Percentiles rank a stretch among this genome's conserved stretches.
phyloP scores from a whole-genome alignment of 2,888 invertebrate genomes.

The Oscheius sp. region DNA sequence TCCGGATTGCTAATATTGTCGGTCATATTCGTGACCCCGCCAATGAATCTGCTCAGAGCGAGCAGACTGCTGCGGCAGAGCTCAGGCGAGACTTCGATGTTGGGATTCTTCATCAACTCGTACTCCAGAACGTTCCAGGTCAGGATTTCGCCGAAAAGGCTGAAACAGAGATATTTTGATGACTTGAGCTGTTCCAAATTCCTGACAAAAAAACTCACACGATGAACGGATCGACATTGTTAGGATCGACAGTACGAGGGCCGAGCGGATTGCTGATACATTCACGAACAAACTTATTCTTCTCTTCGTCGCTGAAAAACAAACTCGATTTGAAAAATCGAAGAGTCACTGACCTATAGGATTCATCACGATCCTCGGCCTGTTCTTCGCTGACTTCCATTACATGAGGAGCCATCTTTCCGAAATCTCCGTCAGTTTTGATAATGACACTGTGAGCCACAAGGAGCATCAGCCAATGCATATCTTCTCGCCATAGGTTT shows the following conservation, averaged over 20 bases:
- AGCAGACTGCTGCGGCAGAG: constrained; percentile 49
- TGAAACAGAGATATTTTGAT: constrained; percentile 36
- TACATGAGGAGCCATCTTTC: background rate
- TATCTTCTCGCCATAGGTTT: constrained; percentile 83
- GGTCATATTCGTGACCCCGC: constrained; percentile 45
- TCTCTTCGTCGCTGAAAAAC: constrained; percentile 39
- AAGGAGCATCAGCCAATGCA: constrained; percentile 89
- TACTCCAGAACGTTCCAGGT: constrained; percentile 59
- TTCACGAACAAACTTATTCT: constrained; percentile 40
- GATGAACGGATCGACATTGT: constrained; percentile 55
- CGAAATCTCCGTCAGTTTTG: background rate
- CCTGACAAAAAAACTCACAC: constrained; percentile 39
- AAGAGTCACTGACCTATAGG: too few species aligned
- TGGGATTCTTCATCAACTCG: constrained; percentile 76
- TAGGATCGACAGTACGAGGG: constrained; percentile 33
- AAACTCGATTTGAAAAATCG: too few species aligned
- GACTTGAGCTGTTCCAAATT: too few species aligned
- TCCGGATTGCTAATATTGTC: constrained; percentile 9
- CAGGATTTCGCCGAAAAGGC: constrained; percentile 55
- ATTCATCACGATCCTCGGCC: too few species aligned
- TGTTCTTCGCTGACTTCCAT: background rate
- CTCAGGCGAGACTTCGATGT: constrained; percentile 81
- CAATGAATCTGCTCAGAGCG: constrained; percentile 47
- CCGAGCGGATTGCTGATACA: constrained; percentile 53
- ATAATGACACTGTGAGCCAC: constrained; percentile 3